Base-by-base conservation (phyloP, 1,140 invertebrate species). In the Drosophila ambigua region DNA sequence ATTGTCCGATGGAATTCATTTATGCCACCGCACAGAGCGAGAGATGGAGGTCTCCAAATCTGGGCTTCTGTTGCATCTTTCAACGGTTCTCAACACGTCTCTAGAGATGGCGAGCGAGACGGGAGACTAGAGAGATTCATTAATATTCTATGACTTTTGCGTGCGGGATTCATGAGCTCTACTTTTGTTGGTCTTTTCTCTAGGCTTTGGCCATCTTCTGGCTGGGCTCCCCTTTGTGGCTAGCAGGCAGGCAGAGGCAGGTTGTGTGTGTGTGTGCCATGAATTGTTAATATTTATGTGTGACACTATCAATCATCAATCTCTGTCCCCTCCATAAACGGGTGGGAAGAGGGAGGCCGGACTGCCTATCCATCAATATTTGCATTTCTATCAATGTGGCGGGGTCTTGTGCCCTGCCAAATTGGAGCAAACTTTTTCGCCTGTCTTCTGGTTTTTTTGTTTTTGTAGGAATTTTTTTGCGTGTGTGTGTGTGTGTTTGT, bases 241-340 rank as follows among this genome's bases (percentile, higher is more conserved):
- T 2, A 0, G 31, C 9, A 11, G 5, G 20, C 20, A 4, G 20
- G 43, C 72, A 41, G 5, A 4, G 20, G 43, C 72, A 41, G 51
- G 26, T 50, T 51, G 41, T 71, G 35, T 67, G 59, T 44, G 75
- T 81, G 79, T 82, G 79, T 76, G 79, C 72, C 76, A 84, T 77
- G 80, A 84, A 79, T 84, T 84, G 80, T 84, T 84, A 84, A 79
- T 79, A 84, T 84, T 84, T 84, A 79, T 77, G 71, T 77, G 71
- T 64, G 80, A 84, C 76, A 79, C 80, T 83, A 79, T 83, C 72
- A 84, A 84, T 84, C 80, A 84, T 79, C 72, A 83, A 84, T 83
- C 72, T 83, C 63, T 65, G 60, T 77, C 54, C 5, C 26, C 26
- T 9, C 31, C 31, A 31, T 9, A 7, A 9, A 31, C 20, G 50